phyloP scores from a whole-genome alignment of 2,888 invertebrate genomes.

The Pogonocherus hispidulus region DNA sequence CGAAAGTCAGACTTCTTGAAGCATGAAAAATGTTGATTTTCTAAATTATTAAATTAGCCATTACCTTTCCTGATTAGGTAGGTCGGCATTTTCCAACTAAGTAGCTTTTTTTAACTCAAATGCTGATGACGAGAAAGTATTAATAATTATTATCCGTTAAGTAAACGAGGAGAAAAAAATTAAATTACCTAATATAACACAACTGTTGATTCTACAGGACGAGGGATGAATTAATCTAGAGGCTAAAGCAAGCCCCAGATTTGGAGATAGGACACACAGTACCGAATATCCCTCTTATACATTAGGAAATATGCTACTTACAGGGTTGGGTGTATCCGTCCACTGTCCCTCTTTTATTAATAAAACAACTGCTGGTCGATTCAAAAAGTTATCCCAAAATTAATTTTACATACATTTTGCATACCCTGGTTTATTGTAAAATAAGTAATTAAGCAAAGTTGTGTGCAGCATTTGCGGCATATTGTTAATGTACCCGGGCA shows the following conservation, averaged over 20 bases:
- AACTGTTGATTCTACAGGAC: slow-evolving; percentile 59
- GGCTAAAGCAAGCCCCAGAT: slow-evolving; percentile 60
- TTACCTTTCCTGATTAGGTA: slow-evolving; percentile 39
- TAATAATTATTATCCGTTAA: slow-evolving; percentile 26
- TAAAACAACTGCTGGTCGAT: not conserved
- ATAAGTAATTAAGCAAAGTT: slow-evolving; percentile 2
- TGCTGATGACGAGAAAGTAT: slow-evolving; percentile 22
- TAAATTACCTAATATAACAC: slow-evolving; percentile 50
- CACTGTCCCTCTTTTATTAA: not conserved
- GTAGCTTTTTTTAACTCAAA: slow-evolving; percentile 9
- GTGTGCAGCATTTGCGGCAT: not conserved
- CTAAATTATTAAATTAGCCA: slow-evolving; percentile 49
- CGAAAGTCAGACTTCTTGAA: slow-evolving; percentile 29
- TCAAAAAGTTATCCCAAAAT: not conserved
- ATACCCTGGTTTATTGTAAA: not conserved
- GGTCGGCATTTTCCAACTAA: slow-evolving; percentile 12
- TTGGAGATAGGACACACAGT: slow-evolving; percentile 61
- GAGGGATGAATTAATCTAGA: slow-evolving; percentile 59
- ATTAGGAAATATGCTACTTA: slow-evolving; percentile 6
- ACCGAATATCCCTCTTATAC: slow-evolving; percentile 14
- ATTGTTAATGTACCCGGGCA: not conserved
- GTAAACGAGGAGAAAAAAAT: slow-evolving; percentile 36
- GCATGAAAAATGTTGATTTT: slow-evolving; percentile 45
- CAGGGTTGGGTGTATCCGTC: not conserved
- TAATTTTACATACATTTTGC: slow-evolving; percentile 2